These are phyloP conservation scores for Progne subis DNA, from an alignment of 2,113 vertebrate species.

Conservation along the genomic window DNA sequence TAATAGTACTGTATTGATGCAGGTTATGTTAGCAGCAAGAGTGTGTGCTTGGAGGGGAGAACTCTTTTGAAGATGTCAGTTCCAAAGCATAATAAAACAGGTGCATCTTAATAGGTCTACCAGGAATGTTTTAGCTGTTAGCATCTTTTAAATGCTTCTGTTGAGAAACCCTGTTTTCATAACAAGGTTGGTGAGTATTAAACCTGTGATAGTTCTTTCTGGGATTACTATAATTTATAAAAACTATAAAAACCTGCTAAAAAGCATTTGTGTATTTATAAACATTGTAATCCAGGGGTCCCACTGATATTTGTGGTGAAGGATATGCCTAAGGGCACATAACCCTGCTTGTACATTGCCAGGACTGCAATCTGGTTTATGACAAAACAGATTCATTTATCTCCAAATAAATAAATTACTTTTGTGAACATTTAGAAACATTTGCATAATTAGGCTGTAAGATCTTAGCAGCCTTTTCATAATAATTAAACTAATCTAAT, in stretches of 20 bases:
- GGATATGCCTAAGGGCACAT: constrained; percentile 88
- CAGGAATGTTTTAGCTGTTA: constrained; percentile 79
- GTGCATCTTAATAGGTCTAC: constrained; percentile 81
- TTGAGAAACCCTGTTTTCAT: constrained; percentile 80
- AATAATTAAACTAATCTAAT: constrained; percentile 99
- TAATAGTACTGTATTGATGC: constrained; percentile 4
- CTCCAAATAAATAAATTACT: constrained; percentile 97
- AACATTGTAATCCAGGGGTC: constrained; percentile 88
- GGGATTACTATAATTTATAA: constrained; percentile 78
- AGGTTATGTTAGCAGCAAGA: constrained; percentile 37
- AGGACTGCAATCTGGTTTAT: constrained; percentile 91
- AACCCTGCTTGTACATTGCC: constrained; percentile 80
- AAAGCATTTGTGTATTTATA: constrained; percentile 93
- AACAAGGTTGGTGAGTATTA: constrained; percentile 81
- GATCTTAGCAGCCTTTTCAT: constrained; percentile 95
- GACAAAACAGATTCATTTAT: constrained; percentile 95
- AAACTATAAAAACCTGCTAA: constrained; percentile 86
- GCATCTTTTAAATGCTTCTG: constrained; percentile 79
- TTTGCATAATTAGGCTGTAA: constrained; percentile 99
- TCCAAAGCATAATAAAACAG: constrained; percentile 77
- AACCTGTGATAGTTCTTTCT: constrained; percentile 78
- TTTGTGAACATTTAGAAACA: constrained; percentile 92
- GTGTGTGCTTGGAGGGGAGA: not conserved
- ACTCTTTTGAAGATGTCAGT: constrained; percentile 56
- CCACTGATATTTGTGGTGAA: constrained; percentile 88